These are phyloP conservation scores for Molanna angustata DNA, from an alignment of 2,888 invertebrate genomes.

Conservation along the genomic window DNA sequence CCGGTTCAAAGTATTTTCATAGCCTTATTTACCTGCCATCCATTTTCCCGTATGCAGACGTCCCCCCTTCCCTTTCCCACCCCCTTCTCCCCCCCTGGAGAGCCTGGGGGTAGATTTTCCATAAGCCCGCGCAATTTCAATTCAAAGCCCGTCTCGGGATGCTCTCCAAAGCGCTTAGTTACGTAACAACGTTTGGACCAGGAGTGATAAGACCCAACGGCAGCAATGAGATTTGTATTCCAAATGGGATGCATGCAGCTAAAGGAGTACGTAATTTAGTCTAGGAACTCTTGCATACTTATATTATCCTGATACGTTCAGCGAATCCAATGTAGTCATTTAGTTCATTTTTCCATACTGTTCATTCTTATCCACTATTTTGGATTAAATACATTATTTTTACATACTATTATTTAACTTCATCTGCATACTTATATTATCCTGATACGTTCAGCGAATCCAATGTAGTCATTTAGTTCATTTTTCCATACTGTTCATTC, in stretches of 20 bases:
- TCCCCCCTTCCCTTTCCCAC: neutral
- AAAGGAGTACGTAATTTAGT: no score
- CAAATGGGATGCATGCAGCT: slow-evolving; percentile 22
- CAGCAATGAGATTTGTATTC: slow-evolving; percentile 25
- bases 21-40: neutral
- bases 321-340: no score
- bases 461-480: no score
- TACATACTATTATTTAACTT: no score
- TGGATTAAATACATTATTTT: no score
- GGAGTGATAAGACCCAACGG: slow-evolving; percentile 27
- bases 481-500: no score
- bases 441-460: no score
- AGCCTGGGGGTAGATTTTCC: slow-evolving; percentile 26
- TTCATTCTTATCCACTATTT: no score
- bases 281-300: no score
- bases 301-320: no score
- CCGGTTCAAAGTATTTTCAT: neutral
- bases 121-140: slow-evolving; percentile 32
- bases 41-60: slow-evolving; percentile 9
- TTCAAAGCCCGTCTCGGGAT: slow-evolving; percentile 29
- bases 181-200: slow-evolving; percentile 29
- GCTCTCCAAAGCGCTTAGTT: slow-evolving; percentile 28
- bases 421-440: no score
- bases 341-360: no score
- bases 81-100: neutral